Percentiles rank a stretch among this genome's conserved stretches.
Evolutionary conservation across 1,140 invertebrate genomes (phyloP).

Genomic region (Brachionus sp.): DNA sequence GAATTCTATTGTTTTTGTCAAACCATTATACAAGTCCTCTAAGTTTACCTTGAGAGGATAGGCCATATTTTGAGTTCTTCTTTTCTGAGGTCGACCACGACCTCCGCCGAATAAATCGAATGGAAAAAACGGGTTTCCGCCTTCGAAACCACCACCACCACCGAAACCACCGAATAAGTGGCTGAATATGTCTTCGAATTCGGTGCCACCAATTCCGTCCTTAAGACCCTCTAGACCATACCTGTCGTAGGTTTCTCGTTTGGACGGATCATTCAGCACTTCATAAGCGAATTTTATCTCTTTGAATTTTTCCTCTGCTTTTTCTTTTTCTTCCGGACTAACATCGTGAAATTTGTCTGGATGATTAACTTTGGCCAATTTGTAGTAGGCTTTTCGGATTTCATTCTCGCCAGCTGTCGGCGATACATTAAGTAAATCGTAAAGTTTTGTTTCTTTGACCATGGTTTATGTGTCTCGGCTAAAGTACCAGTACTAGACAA

Average conservation of each 20-base stretch:
- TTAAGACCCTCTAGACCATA: conserved; percentile 44
- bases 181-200: conserved; percentile 35
- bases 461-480: neutral
- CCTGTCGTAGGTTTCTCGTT: conserved; percentile 37
- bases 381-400: conserved; percentile 71
- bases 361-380: conserved; percentile 96
- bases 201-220: conserved; percentile 38
- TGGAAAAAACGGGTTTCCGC: conserved; percentile 40
- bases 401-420: neutral
- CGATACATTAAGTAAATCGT: conserved; percentile 41
- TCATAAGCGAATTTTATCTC: conserved; percentile 46
- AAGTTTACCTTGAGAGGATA: conserved; percentile 69
- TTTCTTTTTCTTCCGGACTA: conserved; percentile 76
- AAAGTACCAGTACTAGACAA: neutral
- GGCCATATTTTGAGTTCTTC: conserved; percentile 39
- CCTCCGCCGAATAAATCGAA: conserved; percentile 40
- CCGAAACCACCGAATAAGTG: conserved; percentile 28
- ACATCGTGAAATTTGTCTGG: conserved; percentile 91
- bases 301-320: conserved; percentile 73
- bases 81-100: neutral
- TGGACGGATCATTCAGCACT: conserved; percentile 26
- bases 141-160: conserved; percentile 24
- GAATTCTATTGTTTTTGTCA: conserved; percentile 79
- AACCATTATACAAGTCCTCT: conserved; percentile 88
- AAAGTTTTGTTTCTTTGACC: conserved; percentile 38